Conservation (phyloP, 2,888 invertebrate species). For the Gerris lacustris region DNA sequence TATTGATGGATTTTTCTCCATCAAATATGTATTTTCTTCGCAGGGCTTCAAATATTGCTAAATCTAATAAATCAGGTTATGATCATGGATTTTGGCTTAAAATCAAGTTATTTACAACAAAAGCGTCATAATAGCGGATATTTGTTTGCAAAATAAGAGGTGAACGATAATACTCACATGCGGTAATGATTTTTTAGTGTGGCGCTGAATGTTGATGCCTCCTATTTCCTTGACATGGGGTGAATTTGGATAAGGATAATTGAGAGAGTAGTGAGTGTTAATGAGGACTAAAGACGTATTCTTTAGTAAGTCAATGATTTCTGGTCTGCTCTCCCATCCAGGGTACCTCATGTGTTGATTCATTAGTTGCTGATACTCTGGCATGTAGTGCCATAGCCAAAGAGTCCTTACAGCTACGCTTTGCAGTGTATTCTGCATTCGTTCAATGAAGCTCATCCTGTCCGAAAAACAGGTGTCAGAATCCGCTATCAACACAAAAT, state of each 20-base stretch:
- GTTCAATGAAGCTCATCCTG: constrained; percentile 11
- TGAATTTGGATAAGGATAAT: constrained; percentile 39
- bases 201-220: constrained; percentile 41
- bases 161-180: background rate
- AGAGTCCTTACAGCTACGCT: background rate
- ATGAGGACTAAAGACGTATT: constrained; percentile 40
- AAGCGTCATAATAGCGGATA: too few relatives aligned
- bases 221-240: constrained; percentile 43
- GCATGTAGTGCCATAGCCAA: background rate
- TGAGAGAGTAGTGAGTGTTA: constrained; percentile 41
- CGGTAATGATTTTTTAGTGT: constrained; percentile 30
- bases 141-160: too few relatives aligned
- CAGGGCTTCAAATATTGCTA: background rate
- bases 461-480: constrained; percentile 5
- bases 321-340: constrained; percentile 17
- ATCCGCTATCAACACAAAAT: background rate
- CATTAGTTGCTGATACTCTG: constrained; percentile 11
- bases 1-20: background rate
- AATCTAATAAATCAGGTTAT: background rate
- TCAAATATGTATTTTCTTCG: background rate
- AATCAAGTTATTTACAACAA: too few relatives aligned
- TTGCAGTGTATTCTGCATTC: constrained; percentile 12
- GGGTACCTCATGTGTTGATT: constrained; percentile 19
- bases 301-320: constrained; percentile 27
- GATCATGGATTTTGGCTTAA: too few relatives aligned